Conservation (phyloP, 2,113 vertebrate species). For the Hippopotamus amphibius region DNA sequence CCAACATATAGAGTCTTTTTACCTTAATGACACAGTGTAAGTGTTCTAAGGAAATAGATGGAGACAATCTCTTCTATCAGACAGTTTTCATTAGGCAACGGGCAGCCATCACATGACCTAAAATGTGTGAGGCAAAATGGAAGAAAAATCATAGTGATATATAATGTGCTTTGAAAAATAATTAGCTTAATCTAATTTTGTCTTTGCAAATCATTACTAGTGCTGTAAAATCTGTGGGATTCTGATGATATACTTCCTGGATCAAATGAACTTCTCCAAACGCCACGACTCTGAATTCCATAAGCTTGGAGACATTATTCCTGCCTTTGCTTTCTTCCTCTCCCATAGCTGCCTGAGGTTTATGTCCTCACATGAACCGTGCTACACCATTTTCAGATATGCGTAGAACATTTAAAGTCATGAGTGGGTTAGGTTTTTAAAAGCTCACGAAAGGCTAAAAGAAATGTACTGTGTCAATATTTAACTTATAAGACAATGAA, state of each 20-base stretch:
- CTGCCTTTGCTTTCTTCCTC: fast-evolving
- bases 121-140: not conserved
- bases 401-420: not conserved
- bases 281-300: not conserved
- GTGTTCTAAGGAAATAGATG: not conserved
- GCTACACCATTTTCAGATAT: not conserved
- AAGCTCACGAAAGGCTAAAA: not conserved
- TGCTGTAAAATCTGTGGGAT: no score
- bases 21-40: not conserved
- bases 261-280: not conserved
- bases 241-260: fast-evolving
- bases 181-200: not conserved
- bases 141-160: not conserved
- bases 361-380: not conserved
- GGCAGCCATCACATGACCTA: not conserved
- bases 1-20: not conserved
- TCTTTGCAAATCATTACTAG: not conserved
- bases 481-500: not conserved
- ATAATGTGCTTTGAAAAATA: not conserved
- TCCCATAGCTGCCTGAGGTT: not conserved
- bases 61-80: not conserved
- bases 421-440: not conserved
- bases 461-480: not conserved
- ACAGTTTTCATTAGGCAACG: not conserved
- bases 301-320: fast-evolving